Percentiles rank a stretch among this genome's conserved stretches.
Conservation (phyloP, 2,113 vertebrate genomes). For the Stictonetta naevosa region DNA sequence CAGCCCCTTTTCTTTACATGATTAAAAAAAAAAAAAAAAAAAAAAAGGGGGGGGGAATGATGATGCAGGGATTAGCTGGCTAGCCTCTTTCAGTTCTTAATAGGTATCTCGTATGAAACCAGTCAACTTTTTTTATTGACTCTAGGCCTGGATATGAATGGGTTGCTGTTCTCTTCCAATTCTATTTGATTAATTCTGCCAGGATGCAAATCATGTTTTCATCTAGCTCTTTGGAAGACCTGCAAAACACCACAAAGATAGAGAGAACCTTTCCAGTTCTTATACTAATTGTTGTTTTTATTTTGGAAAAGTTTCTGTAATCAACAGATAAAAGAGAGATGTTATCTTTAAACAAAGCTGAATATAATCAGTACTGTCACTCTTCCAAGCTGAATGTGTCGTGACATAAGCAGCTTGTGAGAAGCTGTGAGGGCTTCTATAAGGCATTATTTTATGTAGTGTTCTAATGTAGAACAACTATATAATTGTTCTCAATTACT, state of each 20-base stretch:
- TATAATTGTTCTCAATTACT: neutral
- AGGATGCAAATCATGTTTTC: neutral
- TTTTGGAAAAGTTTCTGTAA: neutral
- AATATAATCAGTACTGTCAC: neutral
- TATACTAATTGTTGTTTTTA: neutral
- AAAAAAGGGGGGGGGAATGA: neutral
- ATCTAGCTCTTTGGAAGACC: neutral
- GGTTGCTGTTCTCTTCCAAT: neutral
- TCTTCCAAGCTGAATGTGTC: neutral
- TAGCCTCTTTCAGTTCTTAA: neutral
- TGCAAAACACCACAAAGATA: neutral
- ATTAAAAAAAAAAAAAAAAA: neutral
- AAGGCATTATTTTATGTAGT: neutral
- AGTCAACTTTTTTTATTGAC: slow-evolving; percentile 5
- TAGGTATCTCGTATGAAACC: neutral
- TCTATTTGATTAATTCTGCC: neutral
- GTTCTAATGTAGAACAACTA: neutral
- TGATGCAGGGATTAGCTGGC: neutral
- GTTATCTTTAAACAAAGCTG: neutral
- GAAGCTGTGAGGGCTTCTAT: neutral
- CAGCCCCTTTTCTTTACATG: neutral
- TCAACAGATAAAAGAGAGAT: neutral
- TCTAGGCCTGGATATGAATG: neutral
- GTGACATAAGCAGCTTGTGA: neutral
- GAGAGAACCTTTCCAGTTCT: neutral